phyloP scores from a whole-genome alignment of 2,797 vertebrate species.

The Megaceryle alcyon region DNA sequence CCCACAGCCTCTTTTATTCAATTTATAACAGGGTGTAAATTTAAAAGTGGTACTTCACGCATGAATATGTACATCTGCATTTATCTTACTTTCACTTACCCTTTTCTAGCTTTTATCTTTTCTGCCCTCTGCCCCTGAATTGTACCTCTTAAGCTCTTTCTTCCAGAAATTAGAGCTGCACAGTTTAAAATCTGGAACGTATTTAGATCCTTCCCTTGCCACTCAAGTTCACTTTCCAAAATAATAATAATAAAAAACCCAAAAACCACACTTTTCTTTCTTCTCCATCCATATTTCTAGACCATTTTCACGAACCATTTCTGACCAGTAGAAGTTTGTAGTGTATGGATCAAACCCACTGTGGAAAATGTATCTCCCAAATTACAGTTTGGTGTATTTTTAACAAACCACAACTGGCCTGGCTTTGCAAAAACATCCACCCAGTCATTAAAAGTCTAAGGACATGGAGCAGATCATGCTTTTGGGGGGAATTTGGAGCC shows the following conservation, averaged over 20 bases:
- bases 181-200: neutral
- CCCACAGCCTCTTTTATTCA: neutral
- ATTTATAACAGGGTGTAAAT: neutral
- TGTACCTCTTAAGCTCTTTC: neutral
- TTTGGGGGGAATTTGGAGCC: neutral
- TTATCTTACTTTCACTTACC: neutral
- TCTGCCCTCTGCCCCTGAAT: neutral
- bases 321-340: neutral
- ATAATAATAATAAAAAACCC: neutral
- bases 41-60: neutral
- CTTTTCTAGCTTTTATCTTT: neutral
- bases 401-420: slow-evolving; percentile 41
- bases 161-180: neutral
- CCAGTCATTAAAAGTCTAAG: slow-evolving; percentile 61
- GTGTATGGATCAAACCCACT: slow-evolving; percentile 16
- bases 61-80: neutral
- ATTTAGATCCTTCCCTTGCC: neutral
- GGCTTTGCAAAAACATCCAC: slow-evolving; percentile 51
- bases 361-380: slow-evolving; percentile 50
- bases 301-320: slow-evolving; percentile 32
- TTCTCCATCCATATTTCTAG: slow-evolving; percentile 18
- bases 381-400: slow-evolving; percentile 69
- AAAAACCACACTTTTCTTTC: neutral
- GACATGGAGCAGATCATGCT: neutral
- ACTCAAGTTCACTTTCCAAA: neutral